phyloP scores from a whole-genome alignment of 1,140 invertebrate genomes.

The Psilanteris sp. region DNA sequence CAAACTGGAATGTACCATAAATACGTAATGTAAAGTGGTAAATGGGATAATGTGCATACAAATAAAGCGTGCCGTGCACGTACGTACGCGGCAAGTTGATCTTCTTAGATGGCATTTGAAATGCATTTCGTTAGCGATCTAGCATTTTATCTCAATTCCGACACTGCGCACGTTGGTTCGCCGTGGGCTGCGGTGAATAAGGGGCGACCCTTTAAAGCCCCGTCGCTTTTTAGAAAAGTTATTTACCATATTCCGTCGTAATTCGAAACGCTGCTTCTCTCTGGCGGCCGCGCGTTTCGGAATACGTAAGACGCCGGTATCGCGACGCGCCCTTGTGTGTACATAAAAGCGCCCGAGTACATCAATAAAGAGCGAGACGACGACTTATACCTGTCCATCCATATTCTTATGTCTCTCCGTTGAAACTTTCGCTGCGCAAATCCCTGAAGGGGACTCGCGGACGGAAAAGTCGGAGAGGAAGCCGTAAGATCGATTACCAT shows the following conservation, averaged over 20 bases:
- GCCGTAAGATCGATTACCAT: conserved; percentile 62
- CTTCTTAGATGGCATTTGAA: conserved; percentile 39
- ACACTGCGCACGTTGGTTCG: conserved; percentile 32
- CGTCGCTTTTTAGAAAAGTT: conserved; percentile 57
- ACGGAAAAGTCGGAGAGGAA: conserved; percentile 40
- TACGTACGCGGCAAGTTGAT: conserved; percentile 28
- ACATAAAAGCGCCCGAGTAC: conserved; percentile 52
- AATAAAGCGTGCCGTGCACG: conserved; percentile 5
- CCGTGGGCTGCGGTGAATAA: conserved; percentile 32
- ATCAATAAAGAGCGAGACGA: conserved; percentile 53
- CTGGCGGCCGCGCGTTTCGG: conserved; percentile 15
- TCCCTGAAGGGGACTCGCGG: conserved; percentile 52
- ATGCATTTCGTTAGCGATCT: conserved; percentile 46
- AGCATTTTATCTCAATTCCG: conserved; percentile 39
- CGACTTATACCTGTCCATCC: conserved; percentile 57
- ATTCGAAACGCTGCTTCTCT: conserved; percentile 40
- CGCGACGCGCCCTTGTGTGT: conserved; percentile 52
- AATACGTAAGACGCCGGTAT: conserved; percentile 44
- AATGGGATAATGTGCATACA: conserved; percentile 18
- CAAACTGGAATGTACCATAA: conserved; percentile 7
- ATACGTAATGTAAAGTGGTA: conserved; percentile 16
- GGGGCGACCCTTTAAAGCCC: conserved; percentile 40
- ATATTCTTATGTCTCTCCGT: conserved; percentile 51
- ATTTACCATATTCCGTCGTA: conserved; percentile 60
- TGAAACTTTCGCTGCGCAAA: conserved; percentile 59